phyloP scores from a whole-genome alignment of 2,113 vertebrate genomes.

The Progne subis region DNA sequence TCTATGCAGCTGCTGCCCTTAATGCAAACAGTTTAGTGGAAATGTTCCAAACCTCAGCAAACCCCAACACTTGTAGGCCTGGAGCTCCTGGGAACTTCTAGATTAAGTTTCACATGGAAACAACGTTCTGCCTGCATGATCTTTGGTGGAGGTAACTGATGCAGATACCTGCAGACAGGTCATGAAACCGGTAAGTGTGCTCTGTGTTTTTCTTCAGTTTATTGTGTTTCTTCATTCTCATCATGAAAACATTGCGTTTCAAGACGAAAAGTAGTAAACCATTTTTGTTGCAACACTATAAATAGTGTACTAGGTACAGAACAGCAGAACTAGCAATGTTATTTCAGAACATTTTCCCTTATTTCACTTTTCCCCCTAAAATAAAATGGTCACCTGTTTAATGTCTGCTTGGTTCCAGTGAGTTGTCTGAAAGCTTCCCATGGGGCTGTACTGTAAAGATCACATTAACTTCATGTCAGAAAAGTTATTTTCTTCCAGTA shows the following conservation, averaged over 20 bases:
- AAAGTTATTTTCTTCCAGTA: neutral
- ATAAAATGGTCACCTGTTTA: constrained; percentile 35
- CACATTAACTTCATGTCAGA: constrained; percentile 31
- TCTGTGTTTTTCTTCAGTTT: neutral
- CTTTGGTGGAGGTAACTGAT: neutral
- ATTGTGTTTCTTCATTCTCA: neutral
- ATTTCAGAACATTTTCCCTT: neutral
- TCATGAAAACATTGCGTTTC: neutral
- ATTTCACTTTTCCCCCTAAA: neutral
- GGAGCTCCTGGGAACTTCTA: neutral
- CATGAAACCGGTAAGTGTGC: neutral
- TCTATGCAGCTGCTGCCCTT: neutral
- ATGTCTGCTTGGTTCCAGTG: constrained; percentile 43
- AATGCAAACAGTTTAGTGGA: neutral
- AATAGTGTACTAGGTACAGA: neutral
- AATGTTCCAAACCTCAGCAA: neutral
- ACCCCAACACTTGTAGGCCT: neutral
- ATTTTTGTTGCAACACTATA: neutral
- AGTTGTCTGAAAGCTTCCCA: constrained; percentile 58
- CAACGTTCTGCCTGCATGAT: neutral
- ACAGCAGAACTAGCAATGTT: neutral
- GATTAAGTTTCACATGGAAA: neutral
- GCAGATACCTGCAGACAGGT: neutral
- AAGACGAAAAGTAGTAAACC: neutral
- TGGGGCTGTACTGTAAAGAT: constrained; percentile 41